phyloP scores from a whole-genome alignment of 2,888 invertebrate species.

The Tipula lateralis region DNA sequence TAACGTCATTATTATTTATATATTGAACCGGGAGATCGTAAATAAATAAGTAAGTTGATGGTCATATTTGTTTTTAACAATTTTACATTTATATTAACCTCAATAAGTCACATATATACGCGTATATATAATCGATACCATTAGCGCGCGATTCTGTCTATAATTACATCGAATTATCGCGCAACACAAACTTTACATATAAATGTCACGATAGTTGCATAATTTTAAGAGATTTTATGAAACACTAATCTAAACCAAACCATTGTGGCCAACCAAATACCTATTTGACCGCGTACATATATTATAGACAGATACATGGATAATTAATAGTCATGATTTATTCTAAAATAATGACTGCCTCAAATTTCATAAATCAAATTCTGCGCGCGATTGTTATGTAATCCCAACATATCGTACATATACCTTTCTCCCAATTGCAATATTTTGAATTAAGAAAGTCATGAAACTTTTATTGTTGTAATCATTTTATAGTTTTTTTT shows the following conservation, averaged over 20 bases:
- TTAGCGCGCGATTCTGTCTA: not conserved
- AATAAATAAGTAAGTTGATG: not conserved
- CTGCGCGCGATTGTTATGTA: not conserved
- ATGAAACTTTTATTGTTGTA: not conserved
- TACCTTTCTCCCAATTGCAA: slow-evolving; percentile 1
- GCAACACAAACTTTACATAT: not conserved
- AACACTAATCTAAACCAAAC: not conserved
- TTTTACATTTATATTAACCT: not conserved
- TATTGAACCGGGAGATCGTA: not conserved
- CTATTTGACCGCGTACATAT: not conserved
- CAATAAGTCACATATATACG: not conserved
- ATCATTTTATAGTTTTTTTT: not conserved
- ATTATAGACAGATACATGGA: not conserved
- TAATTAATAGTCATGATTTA: not conserved
- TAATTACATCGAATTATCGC: not conserved
- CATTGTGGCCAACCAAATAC: not conserved
- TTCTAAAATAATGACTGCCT: not conserved
- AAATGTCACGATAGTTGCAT: not conserved
- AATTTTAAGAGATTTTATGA: not conserved
- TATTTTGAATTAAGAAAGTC: not conserved
- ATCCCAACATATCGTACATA: not conserved
- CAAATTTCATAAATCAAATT: not conserved
- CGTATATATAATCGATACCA: not conserved
- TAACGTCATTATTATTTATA: not conserved
- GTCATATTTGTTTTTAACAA: not conserved